Percentiles rank a stretch among this genome's conserved stretches.
Conservation (phyloP, 2,113 vertebrate genomes). For the Dinomys branickii region DNA sequence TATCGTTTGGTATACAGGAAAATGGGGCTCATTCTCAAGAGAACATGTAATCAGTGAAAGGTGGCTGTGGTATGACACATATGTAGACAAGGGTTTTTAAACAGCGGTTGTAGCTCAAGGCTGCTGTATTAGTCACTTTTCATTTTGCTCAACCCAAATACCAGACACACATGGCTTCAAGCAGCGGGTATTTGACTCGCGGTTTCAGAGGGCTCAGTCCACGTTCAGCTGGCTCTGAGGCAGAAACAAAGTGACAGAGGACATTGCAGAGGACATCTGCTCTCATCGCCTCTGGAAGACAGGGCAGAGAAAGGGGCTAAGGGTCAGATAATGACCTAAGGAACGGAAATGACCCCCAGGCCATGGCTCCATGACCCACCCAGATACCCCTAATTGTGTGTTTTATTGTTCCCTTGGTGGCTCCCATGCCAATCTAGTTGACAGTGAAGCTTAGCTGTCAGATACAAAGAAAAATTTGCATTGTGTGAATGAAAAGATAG, state of each 20-base stretch:
- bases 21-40: background rate
- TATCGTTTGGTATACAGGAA: background rate
- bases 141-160: background rate
- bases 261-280: background rate
- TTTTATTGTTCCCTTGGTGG: background rate
- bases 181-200: background rate
- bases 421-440: background rate
- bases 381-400: background rate
- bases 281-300: background rate
- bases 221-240: background rate
- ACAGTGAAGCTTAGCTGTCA: background rate
- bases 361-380: background rate
- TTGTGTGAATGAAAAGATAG: background rate
- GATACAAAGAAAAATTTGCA: background rate
- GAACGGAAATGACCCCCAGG: background rate
- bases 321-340: background rate
- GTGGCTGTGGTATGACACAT: background rate
- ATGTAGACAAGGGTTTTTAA: background rate
- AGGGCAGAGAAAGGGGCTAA: background rate
- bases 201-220: background rate
- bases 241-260: background rate
- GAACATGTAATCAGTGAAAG: background rate
- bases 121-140: background rate
- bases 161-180: background rate
- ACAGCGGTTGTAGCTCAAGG: background rate